Conservation (phyloP, 1,140 invertebrate species). For the Megathymus violae region DNA sequence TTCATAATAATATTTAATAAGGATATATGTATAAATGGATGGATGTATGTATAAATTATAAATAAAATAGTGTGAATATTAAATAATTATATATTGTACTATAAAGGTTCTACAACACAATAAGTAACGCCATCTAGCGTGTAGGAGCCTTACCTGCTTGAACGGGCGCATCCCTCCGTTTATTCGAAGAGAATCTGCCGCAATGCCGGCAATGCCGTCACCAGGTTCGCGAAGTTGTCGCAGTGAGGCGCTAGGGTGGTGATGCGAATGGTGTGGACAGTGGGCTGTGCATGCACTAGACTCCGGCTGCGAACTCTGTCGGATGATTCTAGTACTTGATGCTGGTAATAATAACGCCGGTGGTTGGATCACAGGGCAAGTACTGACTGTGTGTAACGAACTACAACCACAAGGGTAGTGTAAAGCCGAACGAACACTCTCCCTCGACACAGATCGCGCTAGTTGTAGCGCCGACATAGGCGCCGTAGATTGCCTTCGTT, state of each 20-base stretch:
- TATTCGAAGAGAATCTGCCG: conserved; percentile 97
- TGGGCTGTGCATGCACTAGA: conserved; percentile 88
- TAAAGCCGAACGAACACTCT: conserved; percentile 87
- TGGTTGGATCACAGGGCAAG: conserved; percentile 85
- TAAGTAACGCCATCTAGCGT: conserved; percentile 63
- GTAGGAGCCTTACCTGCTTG: conserved; percentile 91
- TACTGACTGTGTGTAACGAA: conserved; percentile 83
- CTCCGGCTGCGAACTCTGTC: conserved; percentile 96
- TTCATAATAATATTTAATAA: too few relatives aligned
- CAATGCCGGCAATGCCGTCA: conserved; percentile 97
- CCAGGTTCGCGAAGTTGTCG: conserved; percentile 92
- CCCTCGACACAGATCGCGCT: conserved; percentile 89
- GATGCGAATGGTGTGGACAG: conserved; percentile 84
- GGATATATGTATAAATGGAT: not conserved
- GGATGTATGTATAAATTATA: too few relatives aligned
- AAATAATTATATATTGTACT: too few relatives aligned
- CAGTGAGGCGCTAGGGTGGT: conserved; percentile 90
- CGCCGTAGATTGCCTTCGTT: conserved; percentile 89
- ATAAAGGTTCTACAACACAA: conserved; percentile 8
- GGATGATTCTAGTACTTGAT: conserved; percentile 90
- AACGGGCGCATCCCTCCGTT: conserved; percentile 98
- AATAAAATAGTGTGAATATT: not conserved
- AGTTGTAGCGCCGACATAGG: conserved; percentile 89
- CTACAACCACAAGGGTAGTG: conserved; percentile 85
- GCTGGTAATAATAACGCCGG: conserved; percentile 89